phyloP scores from a whole-genome alignment of 1,140 invertebrate species.

The Octopus sinensis region DNA sequence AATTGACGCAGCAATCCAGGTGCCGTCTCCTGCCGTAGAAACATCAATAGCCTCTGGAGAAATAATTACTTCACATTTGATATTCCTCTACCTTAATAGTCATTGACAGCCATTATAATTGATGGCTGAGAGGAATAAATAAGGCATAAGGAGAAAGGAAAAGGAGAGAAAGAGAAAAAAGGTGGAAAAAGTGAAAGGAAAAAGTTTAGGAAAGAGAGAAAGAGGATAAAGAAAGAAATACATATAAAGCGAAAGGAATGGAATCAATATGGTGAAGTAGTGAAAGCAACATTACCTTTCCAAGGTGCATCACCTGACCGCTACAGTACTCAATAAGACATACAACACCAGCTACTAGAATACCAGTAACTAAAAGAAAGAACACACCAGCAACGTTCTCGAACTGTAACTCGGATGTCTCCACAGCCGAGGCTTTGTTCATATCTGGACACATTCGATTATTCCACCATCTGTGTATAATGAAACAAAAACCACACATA shows the following conservation, averaged over 20 bases:
- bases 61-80: not conserved
- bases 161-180: not conserved
- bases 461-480: conserved; percentile 39
- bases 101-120: not conserved
- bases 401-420: conserved; percentile 69
- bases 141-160: not conserved
- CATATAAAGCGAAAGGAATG: not conserved
- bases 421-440: conserved; percentile 41
- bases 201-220: conserved; percentile 9
- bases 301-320: conserved; percentile 25
- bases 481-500: no score
- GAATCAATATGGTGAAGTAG: not conserved
- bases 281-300: conserved; percentile 21
- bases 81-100: not conserved
- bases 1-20: not conserved
- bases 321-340: conserved; percentile 43
- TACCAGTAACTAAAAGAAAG: conserved; percentile 90
- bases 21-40: not conserved
- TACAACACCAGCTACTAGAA: conserved; percentile 71
- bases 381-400: conserved; percentile 98
- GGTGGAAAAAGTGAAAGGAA: conserved; percentile 16
- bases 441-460: conserved; percentile 41
- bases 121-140: not conserved
- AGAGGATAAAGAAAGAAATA: conserved; percentile 10
- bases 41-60: not conserved